A percentile compares a stretch with the other conserved stretches of the same genome.
Conservation (phyloP, 1,140 invertebrate genomes). For the Drosophila willistoni region DNA sequence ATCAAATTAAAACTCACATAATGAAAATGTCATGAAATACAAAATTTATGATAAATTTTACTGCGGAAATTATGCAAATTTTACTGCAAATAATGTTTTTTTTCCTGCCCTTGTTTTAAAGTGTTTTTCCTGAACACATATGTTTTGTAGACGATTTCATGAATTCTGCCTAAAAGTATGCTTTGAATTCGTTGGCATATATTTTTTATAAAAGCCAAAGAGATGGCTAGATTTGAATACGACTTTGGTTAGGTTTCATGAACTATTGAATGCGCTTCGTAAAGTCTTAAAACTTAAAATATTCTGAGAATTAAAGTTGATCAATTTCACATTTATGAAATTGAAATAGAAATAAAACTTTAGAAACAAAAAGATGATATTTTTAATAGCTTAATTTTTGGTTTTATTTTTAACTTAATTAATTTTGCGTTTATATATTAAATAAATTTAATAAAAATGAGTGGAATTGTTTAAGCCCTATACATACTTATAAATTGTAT, state of each 20-base stretch:
- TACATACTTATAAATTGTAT: too few species aligned
- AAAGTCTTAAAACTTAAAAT: not conserved
- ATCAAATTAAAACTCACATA: not conserved
- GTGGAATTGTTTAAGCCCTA: too few species aligned
- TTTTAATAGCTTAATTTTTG: too few species aligned
- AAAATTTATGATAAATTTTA: not conserved
- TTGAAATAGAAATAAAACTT: too few species aligned
- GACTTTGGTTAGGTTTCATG: not conserved
- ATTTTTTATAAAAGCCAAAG: not conserved
- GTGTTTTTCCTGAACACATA: not conserved
- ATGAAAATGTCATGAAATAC: not conserved
- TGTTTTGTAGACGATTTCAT: not conserved
- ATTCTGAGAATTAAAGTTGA: too few species aligned
- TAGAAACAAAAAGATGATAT: too few species aligned
- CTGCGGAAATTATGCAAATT: not conserved
- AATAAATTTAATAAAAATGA: too few species aligned
- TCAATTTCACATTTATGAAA: too few species aligned
- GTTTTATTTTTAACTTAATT: too few species aligned
- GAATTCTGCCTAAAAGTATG: constrained; percentile 20
- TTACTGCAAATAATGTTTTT: not conserved
- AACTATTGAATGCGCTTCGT: not conserved
- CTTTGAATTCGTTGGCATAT: not conserved
- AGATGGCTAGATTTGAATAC: not conserved
- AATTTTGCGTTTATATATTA: too few species aligned
- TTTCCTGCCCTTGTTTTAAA: not conserved